Conservation (phyloP, 2,888 invertebrate genomes). For the Ferrisia virgata region DNA sequence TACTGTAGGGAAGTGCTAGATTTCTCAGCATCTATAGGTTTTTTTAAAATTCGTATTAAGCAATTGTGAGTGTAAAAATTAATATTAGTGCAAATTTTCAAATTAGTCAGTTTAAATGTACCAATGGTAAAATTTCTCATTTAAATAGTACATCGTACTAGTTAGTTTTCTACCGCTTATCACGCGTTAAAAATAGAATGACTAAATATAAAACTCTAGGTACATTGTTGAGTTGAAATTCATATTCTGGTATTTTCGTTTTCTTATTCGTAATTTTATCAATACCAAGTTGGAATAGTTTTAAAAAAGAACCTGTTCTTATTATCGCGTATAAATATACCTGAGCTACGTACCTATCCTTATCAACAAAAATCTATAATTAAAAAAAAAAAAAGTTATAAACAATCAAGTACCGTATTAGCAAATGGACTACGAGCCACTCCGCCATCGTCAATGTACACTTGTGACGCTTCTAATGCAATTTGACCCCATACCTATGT, state of each 20-base stretch:
- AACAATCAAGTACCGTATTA: slow-evolving; percentile 66
- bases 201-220: neutral
- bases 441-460: slow-evolving; percentile 73
- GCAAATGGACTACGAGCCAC: slow-evolving; percentile 77
- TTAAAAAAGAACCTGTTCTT: no score
- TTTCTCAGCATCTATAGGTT: no score
- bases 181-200: neutral
- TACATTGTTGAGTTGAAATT: neutral
- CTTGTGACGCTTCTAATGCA: slow-evolving; percentile 81
- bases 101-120: no score
- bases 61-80: no score
- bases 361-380: no score
- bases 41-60: no score
- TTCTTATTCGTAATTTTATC: no score
- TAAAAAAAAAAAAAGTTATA: neutral
- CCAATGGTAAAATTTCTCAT: neutral
- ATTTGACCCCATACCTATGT: slow-evolving; percentile 87
- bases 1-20: no score
- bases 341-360: no score
- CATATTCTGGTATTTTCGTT: no score
- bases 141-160: neutral
- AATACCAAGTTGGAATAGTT: no score
- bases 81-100: neutral
- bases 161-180: neutral
- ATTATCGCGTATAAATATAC: no score